phyloP scores from a whole-genome alignment of 2,888 invertebrate genomes.

The Dicycla oo region DNA sequence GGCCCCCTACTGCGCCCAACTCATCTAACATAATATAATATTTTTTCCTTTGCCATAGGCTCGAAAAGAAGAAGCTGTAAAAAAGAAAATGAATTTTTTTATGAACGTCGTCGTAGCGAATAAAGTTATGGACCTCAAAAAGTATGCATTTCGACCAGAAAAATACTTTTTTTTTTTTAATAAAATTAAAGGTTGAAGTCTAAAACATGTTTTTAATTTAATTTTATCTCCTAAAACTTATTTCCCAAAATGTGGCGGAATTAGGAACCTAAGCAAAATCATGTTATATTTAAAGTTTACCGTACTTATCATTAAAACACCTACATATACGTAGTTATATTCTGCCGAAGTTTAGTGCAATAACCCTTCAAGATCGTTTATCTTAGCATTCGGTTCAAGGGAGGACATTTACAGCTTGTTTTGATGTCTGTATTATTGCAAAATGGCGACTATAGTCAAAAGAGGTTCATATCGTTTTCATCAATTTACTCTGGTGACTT shows the following conservation, averaged over 20 bases:
- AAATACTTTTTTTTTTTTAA: neutral
- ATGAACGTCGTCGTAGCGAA: neutral
- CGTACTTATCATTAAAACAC: neutral
- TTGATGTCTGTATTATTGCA: slow-evolving; percentile 30
- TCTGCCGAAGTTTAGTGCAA: slow-evolving; percentile 21
- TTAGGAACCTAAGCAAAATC: neutral
- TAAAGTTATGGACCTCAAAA: neutral
- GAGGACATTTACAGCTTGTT: slow-evolving; percentile 23
- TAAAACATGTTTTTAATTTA: neutral
- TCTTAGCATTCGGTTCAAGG: slow-evolving; percentile 37
- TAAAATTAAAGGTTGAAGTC: neutral
- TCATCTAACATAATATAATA: too few species aligned
- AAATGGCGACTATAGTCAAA: slow-evolving; percentile 17
- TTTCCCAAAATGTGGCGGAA: neutral
- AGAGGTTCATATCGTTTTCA: neutral
- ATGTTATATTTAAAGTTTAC: slow-evolving; percentile 1
- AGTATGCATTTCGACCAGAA: neutral
- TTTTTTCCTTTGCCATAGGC: too few species aligned
- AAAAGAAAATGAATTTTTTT: neutral
- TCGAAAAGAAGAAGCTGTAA: neutral
- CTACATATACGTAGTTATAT: neutral
- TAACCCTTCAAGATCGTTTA: slow-evolving; percentile 31
- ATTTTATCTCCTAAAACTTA: neutral
- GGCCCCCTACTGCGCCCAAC: too few species aligned
- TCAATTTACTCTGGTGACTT: neutral